Evolutionary conservation across 2,113 vertebrate species (phyloP), one percentile per base, ranked within the genome.

Genomic region (Gallinago undulata): DNA sequence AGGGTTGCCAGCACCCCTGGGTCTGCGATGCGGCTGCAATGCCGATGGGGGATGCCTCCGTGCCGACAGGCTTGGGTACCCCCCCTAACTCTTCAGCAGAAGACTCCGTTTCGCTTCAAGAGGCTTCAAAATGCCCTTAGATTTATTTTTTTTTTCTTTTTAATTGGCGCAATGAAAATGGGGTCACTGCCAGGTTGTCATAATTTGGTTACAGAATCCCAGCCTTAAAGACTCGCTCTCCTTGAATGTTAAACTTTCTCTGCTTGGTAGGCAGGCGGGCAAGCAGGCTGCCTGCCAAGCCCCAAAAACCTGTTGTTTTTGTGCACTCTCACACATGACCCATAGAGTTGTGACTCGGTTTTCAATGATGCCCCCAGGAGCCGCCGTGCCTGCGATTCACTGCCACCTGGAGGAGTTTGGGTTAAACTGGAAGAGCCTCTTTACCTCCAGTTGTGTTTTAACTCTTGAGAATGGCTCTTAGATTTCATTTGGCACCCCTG

Each of bases 1-100:
- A 11, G 56, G 67, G 47, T 48, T 92, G 63, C 72, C 81, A 53
- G 47, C 69, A 23, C 75, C 1, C 1, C 81, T 39, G 78, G 62
- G 68, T 35, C 70, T 6, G 19, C 0, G 4, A 56, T 48, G 84
- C 2, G 0, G 91, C 77, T 27, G 56, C 64, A 7, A 31, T 60
- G 74, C 45, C 4, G 24, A 76, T 70, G 60, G 2, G 3, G 31
- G 33, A 37, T 57, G 37, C 35, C 3, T 2, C 37, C 0, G 1
- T 1, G 11, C 13, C 4, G 0, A 9, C 22, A 25, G 57, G 31
- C 43, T 77, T 4, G 0, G 2, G 0, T 31, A 27, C 9, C 15
- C 39, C 47, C 47, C 35, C 56, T 5, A 6, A 16, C 7, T 18
- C 76, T 56, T 43, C 84, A 19, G 62, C 45, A 16, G 35, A 45